Evolutionary conservation across 2,888 invertebrate genomes (phyloP).

Genomic region (Strigamia maritima): DNA sequence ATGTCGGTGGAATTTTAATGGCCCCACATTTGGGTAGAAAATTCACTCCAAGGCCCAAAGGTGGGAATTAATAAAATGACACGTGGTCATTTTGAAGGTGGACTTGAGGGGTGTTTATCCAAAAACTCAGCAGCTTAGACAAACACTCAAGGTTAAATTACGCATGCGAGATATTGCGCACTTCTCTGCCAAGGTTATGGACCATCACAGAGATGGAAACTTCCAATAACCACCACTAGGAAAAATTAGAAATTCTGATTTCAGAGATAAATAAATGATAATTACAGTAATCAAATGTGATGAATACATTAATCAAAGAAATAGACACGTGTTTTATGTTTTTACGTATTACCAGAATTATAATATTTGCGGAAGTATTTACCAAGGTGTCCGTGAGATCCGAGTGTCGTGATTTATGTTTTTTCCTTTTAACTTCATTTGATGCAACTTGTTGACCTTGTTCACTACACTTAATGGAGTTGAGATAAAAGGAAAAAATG

Average conservation of each 20-base stretch:
- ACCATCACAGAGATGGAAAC: neutral
- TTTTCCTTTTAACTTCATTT: neutral
- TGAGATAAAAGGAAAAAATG: neutral
- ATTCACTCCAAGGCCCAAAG: neutral
- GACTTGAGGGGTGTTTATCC: neutral
- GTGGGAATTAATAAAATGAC: neutral
- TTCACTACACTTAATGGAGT: neutral
- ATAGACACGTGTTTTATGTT: no score
- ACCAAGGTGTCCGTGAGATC: neutral
- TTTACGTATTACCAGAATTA: neutral
- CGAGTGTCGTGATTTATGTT: neutral
- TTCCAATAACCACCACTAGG: no score
- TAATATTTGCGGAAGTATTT: neutral
- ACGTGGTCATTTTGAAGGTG: constrained; percentile 16
- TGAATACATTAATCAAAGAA: no score
- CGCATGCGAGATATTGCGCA: neutral
- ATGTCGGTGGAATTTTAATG: neutral
- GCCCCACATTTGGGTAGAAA: neutral
- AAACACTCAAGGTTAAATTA: constrained; percentile 8
- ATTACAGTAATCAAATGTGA: no score
- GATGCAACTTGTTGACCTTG: constrained; percentile 9
- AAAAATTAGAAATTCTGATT: no score
- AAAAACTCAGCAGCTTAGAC: neutral
- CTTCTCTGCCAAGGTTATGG: neutral
- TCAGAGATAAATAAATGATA: no score